Evolutionary conservation across 2,797 vertebrate genomes (phyloP).

Genomic region (Pipistrellus nathusii): DNA sequence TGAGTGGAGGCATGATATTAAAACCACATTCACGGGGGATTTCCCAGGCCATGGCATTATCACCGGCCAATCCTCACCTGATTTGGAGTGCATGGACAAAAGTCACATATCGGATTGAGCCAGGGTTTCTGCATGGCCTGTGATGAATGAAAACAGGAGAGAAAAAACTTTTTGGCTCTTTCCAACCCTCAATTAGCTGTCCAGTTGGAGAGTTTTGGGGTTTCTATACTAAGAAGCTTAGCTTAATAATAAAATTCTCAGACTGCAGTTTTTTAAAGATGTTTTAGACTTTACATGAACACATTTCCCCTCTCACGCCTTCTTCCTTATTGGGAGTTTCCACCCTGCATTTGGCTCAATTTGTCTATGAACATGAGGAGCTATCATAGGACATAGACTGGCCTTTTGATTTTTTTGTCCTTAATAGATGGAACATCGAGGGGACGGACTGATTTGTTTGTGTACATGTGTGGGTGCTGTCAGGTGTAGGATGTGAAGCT

Average conservation of each 20-base stretch:
- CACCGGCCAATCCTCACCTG: conserved; percentile 84
- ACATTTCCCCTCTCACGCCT: not conserved
- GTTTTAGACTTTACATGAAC: conserved; percentile 54
- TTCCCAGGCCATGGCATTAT: conserved; percentile 85
- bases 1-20: conserved; percentile 73
- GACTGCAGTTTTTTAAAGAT: conserved; percentile 48
- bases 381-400: not conserved
- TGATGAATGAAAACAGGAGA: not conserved
- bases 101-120: conserved; percentile 65
- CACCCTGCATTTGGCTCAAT: not conserved
- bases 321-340: not conserved
- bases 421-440: not conserved
- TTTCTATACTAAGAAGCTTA: conserved; percentile 71
- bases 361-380: conserved; percentile 32
- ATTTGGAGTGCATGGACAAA: conserved; percentile 77
- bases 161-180: conserved; percentile 14
- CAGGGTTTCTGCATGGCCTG: conserved; percentile 50
- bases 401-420: not conserved
- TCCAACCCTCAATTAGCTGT: conserved; percentile 61
- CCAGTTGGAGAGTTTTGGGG: conserved; percentile 61
- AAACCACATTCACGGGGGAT: conserved; percentile 83
- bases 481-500: not conserved
- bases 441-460: not conserved
- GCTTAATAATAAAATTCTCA: conserved; percentile 64
- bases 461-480: not conserved